Percentiles rank a stretch among this genome's conserved stretches.
These are phyloP conservation scores for Sesia bembeciformis DNA, from an alignment of 2,888 invertebrate genomes.

Conservation along the genomic window DNA sequence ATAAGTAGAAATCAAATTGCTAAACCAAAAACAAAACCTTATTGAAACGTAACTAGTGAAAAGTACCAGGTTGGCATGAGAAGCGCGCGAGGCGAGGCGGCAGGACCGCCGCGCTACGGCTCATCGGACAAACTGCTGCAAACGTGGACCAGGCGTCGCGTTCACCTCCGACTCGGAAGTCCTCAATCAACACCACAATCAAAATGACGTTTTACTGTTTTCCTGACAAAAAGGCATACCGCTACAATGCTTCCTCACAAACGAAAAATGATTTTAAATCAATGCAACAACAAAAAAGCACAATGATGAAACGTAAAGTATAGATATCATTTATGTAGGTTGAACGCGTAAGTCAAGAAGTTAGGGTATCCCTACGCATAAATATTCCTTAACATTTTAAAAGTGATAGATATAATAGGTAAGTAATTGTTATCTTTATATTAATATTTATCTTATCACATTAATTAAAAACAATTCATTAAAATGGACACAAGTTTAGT, in stretches of 20 bases:
- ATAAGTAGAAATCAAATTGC: neutral
- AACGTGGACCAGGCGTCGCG: conserved; percentile 8
- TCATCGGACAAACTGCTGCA: conserved; percentile 64
- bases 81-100: conserved; percentile 42
- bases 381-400: too few species aligned
- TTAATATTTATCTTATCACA: too few species aligned
- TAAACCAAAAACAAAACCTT: neutral
- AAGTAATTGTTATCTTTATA: too few species aligned
- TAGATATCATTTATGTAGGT: too few species aligned
- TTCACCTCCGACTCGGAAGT: conserved; percentile 50
- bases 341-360: too few species aligned
- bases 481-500: neutral
- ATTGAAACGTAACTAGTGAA: conserved; percentile 2
- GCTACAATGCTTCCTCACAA: too few species aligned
- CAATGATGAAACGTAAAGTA: too few species aligned
- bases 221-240: neutral
- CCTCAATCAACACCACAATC: conserved; percentile 25
- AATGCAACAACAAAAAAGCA: too few species aligned
- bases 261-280: too few species aligned
- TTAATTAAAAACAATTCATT: too few species aligned
- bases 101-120: conserved; percentile 71
- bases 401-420: too few species aligned
- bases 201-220: neutral
- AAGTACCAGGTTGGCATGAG: conserved; percentile 38
- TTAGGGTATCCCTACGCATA: too few species aligned